Evolutionary conservation across 64 coral and sea anemone genomes (phyloP).

Genomic region (Porites australiensis): DNA sequence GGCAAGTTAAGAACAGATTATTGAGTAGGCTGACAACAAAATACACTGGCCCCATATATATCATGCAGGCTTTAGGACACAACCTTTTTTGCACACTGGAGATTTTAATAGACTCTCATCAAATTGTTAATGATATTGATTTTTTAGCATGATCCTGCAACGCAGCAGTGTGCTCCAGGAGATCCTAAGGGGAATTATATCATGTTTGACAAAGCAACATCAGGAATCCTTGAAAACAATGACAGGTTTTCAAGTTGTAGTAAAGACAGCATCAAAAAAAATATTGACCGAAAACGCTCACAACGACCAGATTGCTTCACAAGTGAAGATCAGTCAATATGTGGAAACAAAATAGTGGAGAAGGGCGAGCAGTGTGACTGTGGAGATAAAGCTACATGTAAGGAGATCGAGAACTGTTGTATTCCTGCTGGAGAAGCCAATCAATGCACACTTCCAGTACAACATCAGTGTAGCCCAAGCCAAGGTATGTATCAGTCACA

Average conservation of each 20-base stretch:
- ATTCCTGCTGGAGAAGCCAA: constrained; percentile 27
- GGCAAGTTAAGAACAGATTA: too few relatives aligned
- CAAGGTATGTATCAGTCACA: constrained; percentile 66
- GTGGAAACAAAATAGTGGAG: constrained; percentile 85
- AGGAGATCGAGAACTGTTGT: constrained; percentile 62
- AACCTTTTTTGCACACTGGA: too few relatives aligned
- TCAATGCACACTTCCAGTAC: constrained; percentile 30
- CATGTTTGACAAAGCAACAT: constrained; percentile 92
- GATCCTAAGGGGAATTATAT: constrained; percentile 73
- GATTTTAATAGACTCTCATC: too few relatives aligned
- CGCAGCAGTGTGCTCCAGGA: constrained; percentile 61
- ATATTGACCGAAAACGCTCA: constrained; percentile 60
- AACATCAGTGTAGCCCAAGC: constrained; percentile 60
- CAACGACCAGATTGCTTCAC: constrained; percentile 52
- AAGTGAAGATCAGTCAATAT: constrained; percentile 41
- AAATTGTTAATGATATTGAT: not conserved
- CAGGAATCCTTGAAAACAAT: constrained; percentile 82
- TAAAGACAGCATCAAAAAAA: constrained; percentile 62
- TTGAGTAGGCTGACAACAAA: too few relatives aligned
- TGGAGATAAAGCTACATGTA: constrained; percentile 68
- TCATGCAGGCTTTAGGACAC: too few relatives aligned
- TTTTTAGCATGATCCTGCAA: constrained; percentile 87
- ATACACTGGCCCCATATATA: too few relatives aligned
- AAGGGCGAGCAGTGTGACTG: constrained; percentile 79
- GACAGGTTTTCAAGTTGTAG: constrained; percentile 86